Evolutionary conservation across 2,888 invertebrate genomes (phyloP).

Genomic region (Drosophila melanosoma): DNA sequence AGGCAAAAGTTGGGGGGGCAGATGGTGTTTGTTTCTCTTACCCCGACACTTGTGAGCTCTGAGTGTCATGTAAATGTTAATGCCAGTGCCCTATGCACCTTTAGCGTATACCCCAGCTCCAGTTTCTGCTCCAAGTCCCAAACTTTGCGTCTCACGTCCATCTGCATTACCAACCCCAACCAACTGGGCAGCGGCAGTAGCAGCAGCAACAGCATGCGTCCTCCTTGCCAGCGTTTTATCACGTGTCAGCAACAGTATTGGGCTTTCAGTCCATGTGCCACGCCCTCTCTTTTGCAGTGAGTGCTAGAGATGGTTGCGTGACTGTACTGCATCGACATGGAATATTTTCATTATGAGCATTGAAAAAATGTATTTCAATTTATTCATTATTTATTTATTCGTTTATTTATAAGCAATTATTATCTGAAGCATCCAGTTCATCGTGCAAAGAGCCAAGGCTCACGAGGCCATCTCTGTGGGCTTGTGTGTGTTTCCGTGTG

Average conservation of each 20-base stretch:
- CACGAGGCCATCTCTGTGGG: constrained; percentile 21
- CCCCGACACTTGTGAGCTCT: constrained; percentile 46
- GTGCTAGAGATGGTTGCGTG: constrained; percentile 45
- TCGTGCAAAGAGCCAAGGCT: background rate
- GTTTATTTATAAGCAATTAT: background rate
- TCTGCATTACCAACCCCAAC: constrained; percentile 24
- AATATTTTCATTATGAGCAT: background rate
- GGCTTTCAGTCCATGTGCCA: constrained; percentile 62
- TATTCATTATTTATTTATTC: background rate
- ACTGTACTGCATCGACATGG: background rate
- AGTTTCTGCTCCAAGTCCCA: background rate
- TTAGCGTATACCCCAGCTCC: constrained; percentile 43
- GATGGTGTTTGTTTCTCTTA: constrained; percentile 62
- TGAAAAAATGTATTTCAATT: background rate
- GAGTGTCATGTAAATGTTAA: constrained; percentile 79
- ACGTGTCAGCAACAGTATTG: constrained; percentile 78
- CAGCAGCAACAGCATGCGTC: constrained; percentile 37
- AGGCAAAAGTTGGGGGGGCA: background rate
- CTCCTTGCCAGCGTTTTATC: constrained; percentile 73
- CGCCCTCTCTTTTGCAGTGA: constrained; percentile 42
- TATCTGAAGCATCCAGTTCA: background rate
- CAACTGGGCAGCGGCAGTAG: constrained; percentile 14
- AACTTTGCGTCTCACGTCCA: constrained; percentile 22
- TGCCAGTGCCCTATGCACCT: constrained; percentile 76
- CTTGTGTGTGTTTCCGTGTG: constrained; percentile 4